These are phyloP conservation scores for Lypha dubia DNA, from an alignment of 2,888 invertebrate species.

Conservation along the genomic window DNA sequence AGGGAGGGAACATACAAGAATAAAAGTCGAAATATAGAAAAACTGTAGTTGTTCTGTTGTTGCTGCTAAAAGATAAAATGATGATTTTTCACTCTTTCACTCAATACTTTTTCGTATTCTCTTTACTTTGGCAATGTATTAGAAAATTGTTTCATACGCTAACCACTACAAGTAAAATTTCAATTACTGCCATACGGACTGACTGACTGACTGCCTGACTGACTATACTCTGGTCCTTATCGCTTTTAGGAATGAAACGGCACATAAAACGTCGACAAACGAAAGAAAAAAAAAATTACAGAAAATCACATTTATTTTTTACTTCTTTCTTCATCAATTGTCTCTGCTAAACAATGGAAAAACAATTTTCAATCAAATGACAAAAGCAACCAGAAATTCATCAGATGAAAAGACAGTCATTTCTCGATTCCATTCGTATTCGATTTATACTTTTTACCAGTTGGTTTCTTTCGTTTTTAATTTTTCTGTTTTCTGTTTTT, in stretches of 20 bases:
- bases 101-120: neutral
- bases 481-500: no score
- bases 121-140: neutral
- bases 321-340: constrained; percentile 25
- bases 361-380: constrained; percentile 70
- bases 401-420: constrained; percentile 69
- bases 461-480: no score
- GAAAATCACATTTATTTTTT: neutral
- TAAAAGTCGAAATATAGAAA: constrained; percentile 17
- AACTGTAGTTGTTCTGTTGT: constrained; percentile 31
- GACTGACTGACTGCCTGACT: constrained; percentile 9
- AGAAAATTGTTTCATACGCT: constrained; percentile 28
- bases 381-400: constrained; percentile 70
- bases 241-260: constrained; percentile 41
- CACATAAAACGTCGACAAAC: constrained; percentile 16
- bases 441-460: constrained; percentile 46
- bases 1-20: constrained; percentile 43
- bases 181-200: constrained; percentile 7
- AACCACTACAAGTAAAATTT: constrained; percentile 21
- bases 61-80: constrained; percentile 60
- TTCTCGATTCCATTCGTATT: constrained; percentile 47
- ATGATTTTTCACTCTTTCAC: constrained; percentile 42
- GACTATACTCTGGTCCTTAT: constrained; percentile 27
- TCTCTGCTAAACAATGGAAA: constrained; percentile 61
- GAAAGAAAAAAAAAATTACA: neutral